Conservation (phyloP, 2,797 vertebrate species). For the Myotis vivesi region DNA sequence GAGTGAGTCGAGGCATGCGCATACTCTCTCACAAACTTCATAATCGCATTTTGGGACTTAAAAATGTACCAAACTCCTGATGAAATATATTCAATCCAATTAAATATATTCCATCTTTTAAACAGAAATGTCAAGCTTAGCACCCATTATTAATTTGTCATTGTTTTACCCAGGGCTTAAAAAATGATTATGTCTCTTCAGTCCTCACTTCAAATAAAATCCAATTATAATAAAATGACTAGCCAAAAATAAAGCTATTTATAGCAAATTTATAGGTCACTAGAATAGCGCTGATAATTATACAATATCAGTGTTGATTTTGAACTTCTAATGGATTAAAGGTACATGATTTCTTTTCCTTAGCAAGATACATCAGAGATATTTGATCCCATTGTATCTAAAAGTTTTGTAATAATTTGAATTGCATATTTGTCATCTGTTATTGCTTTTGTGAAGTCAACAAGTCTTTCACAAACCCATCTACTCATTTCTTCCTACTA, state of each 20-base stretch:
- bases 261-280: slow-evolving; percentile 49
- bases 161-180: neutral
- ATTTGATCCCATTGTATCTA: slow-evolving; percentile 14
- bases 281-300: slow-evolving; percentile 51
- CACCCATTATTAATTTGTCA: slow-evolving; percentile 35
- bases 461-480: slow-evolving; percentile 45
- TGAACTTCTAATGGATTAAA: slow-evolving; percentile 43
- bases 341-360: slow-evolving; percentile 23
- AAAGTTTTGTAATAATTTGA: slow-evolving; percentile 56
- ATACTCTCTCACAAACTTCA: slow-evolving; percentile 11
- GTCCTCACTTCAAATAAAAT: slow-evolving; percentile 43
- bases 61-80: neutral
- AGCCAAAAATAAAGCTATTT: slow-evolving; percentile 54
- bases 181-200: neutral
- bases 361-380: slow-evolving; percentile 49
- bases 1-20: neutral
- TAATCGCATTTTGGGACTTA: slow-evolving; percentile 48
- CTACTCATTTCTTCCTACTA: slow-evolving; percentile 34
- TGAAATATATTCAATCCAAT: slow-evolving; percentile 42
- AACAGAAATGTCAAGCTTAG: slow-evolving; percentile 17
- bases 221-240: slow-evolving; percentile 7
- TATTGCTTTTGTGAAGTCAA: slow-evolving; percentile 45
- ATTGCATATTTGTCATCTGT: slow-evolving; percentile 12
- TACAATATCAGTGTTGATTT: slow-evolving; percentile 40
- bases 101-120: slow-evolving; percentile 46